phyloP scores from a whole-genome alignment of 2,797 vertebrate genomes.

The Cyprinodon diabolis region DNA sequence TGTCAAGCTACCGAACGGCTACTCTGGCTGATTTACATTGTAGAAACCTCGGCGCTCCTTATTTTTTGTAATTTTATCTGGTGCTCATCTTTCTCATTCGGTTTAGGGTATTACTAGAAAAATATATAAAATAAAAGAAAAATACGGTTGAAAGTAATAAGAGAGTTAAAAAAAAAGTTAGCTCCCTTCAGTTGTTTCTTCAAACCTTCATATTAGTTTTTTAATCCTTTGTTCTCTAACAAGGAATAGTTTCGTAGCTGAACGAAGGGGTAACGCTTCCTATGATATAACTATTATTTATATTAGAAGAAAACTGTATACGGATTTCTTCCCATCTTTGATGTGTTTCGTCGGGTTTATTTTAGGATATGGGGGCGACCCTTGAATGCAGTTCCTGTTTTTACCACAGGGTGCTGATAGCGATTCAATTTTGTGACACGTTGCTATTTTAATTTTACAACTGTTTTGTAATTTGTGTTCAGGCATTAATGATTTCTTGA shows the following conservation, averaged over 20 bases:
- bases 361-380: not conserved
- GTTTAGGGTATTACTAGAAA: not conserved
- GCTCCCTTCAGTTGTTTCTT: slow-evolving; percentile 8
- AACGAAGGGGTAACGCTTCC: not conserved
- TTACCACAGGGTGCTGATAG: slow-evolving; percentile 67
- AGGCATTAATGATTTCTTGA: not conserved
- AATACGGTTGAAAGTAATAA: not conserved
- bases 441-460: not conserved
- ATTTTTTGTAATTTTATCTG: not conserved
- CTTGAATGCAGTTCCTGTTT: slow-evolving; percentile 34
- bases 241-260: not conserved
- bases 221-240: too few relatives aligned
- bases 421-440: slow-evolving; percentile 8
- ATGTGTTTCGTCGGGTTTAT: not conserved
- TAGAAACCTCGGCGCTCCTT: not conserved
- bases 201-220: too few relatives aligned
- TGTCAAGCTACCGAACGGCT: not conserved
- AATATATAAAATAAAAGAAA: not conserved
- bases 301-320: not conserved
- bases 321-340: not conserved
- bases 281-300: not conserved
- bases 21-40: not conserved
- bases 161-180: not conserved
- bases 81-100: not conserved
- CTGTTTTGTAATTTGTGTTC: not conserved